A percentile compares a stretch with the other conserved stretches of the same genome.
These are phyloP conservation scores for Pyrgilauda ruficollis DNA, from an alignment of 2,113 vertebrate species.

Conservation along the genomic window DNA sequence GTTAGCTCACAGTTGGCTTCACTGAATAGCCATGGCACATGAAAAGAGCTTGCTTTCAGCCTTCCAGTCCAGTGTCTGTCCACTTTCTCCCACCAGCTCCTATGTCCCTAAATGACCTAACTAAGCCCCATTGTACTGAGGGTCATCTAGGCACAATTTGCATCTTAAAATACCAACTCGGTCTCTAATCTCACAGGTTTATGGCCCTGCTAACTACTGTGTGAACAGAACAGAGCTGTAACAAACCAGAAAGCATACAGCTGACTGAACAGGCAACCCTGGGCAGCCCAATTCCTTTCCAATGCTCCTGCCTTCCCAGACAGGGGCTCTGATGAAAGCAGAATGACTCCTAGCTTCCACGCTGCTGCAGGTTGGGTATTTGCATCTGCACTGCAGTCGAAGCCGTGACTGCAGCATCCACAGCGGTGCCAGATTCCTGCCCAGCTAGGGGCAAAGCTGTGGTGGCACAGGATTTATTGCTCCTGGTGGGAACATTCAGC, in stretches of 20 bases:
- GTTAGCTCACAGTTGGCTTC: background rate
- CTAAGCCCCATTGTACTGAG: accelerated
- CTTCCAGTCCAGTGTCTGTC: background rate
- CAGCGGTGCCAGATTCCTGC: background rate
- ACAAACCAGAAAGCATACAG: background rate
- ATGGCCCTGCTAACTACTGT: background rate
- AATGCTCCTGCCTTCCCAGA: background rate
- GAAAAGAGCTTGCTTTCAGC: background rate
- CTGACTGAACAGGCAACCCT: background rate
- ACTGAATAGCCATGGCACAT: background rate
- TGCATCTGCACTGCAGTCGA: background rate
- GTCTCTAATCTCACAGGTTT: background rate
- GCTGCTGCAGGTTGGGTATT: background rate
- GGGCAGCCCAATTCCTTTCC: background rate
- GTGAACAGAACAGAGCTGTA: background rate
- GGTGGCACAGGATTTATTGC: background rate
- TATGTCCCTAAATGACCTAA: background rate
- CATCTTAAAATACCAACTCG: background rate
- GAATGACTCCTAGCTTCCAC: background rate
- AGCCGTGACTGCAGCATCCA: background rate
- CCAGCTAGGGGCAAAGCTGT: background rate
- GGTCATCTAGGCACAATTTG: background rate
- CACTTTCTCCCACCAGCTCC: background rate
- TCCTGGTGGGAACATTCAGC: background rate
- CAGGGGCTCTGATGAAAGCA: background rate